Conservation (phyloP, 2,888 invertebrate genomes). For the Trachelus iudaicus region DNA sequence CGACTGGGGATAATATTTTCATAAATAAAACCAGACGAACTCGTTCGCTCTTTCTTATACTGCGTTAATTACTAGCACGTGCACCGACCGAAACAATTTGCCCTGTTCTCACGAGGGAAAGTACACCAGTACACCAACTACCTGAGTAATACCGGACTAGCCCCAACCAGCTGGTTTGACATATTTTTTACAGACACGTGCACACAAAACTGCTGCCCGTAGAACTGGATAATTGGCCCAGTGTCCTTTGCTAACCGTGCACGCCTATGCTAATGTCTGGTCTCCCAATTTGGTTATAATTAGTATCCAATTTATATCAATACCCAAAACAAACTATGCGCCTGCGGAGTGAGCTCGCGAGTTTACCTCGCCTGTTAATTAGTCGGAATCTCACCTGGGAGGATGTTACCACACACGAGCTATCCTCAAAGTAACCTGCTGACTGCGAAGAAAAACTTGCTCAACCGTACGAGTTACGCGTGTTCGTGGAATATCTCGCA, state of each 20-base stretch:
- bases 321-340: neutral
- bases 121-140: neutral
- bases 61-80: neutral
- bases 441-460: neutral
- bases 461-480: slow-evolving; percentile 30
- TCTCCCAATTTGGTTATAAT: neutral
- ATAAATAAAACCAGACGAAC: neutral
- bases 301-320: neutral
- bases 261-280: neutral
- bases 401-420: slow-evolving; percentile 35
- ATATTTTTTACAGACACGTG: neutral
- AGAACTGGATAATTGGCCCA: neutral
- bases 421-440: slow-evolving; percentile 6
- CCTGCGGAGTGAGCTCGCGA: neutral
- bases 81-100: neutral
- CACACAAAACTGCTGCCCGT: too few species aligned
- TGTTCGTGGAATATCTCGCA: slow-evolving; percentile 35
- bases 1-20: neutral
- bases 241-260: neutral
- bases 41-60: neutral
- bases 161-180: neutral
- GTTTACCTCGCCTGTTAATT: slow-evolving; percentile 30
- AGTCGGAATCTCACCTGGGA: slow-evolving; percentile 35
- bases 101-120: neutral
- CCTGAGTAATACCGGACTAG: neutral